phyloP scores from a whole-genome alignment of 2,113 vertebrate species.

The Xiphias gladius region DNA sequence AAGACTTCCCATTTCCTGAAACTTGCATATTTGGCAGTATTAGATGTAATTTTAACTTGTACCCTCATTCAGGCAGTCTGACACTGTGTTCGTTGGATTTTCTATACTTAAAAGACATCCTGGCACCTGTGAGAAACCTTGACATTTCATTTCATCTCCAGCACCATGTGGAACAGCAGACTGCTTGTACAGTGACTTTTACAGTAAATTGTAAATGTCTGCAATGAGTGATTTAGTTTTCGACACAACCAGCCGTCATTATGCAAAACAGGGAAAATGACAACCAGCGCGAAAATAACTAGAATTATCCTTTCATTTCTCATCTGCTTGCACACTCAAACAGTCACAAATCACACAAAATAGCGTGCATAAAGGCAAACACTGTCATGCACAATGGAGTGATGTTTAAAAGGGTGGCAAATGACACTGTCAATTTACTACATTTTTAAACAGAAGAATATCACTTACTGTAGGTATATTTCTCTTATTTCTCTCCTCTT shows the following conservation, averaged over 20 bases:
- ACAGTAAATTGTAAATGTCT: conserved; percentile 40
- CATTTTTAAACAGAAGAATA: not conserved
- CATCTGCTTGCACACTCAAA: conserved; percentile 53
- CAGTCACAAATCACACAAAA: conserved; percentile 35
- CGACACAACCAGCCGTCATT: conserved; percentile 40
- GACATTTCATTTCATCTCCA: conserved; percentile 3
- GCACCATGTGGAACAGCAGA: conserved; percentile 6
- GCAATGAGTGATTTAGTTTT: conserved; percentile 44
- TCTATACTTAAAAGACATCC: not conserved
- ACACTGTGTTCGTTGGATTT: conserved; percentile 24
- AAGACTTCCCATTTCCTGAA: conserved; percentile 20
- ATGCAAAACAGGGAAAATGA: conserved; percentile 55
- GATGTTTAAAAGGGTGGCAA: conserved; percentile 43
- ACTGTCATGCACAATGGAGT: conserved; percentile 37
- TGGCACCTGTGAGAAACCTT: not conserved
- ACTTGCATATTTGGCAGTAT: not conserved
- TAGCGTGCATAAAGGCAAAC: conserved; percentile 48
- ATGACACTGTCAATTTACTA: conserved; percentile 41
- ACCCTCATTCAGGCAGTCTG: not conserved
- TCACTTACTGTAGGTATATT: not conserved
- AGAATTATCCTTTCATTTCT: conserved; percentile 64
- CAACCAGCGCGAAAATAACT: conserved; percentile 64
- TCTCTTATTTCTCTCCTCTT: not conserved
- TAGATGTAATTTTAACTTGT: conserved; percentile 5
- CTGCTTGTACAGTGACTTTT: conserved; percentile 19